Base-by-base conservation (phyloP, 2,113 vertebrate species). In the Spermophilus dauricus region DNA sequence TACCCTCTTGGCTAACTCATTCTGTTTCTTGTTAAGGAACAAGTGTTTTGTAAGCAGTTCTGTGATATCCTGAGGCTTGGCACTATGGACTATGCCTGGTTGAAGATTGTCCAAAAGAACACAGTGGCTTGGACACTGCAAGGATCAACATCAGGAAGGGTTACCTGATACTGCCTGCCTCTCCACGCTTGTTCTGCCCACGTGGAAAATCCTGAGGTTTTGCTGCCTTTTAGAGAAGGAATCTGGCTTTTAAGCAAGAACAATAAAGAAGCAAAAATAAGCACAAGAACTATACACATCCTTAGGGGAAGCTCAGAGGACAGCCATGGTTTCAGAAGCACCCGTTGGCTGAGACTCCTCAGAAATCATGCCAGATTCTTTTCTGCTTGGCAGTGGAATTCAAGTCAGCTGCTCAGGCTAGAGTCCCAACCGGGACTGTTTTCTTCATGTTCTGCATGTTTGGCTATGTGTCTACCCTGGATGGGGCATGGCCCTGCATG, bases 31-130 rank as follows among this genome's bases (percentile, higher is more conserved):
- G 32, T 22, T 42, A 92, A 76, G 45, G 30, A 90, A 76, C 12
- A 4, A 77, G 24, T n/a, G 30, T 93, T 96, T 93, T 78, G 12
- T 93, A 94, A 91, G 91, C 2, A 24, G 69, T 83, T 89, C 96
- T 97, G 75, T 95, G 96, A 89, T 86, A 97, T 87, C 86, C 91
- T 94, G 97, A 97, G 91, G 91, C 89, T 97, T 97, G 95, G 96
- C 95, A 39, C 73, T 3, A 7, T n/a, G 70, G 12, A 70, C 20
- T 22, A 34, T 9, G 1, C 63, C 75, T 45, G 42, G 73, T 84
- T 95, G 96, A 97, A 97, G 87, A 93, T 13, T 8, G 58, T 87
- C 92, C 97, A 96, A 67, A 96, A 90, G 78, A 93, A 96, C 89
- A 70, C 69, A 91, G 95, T 28, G 82, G 86, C 96, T 97, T 96